Conservation (phyloP, 2,113 vertebrate species). For the Phyllostomus discolor region DNA sequence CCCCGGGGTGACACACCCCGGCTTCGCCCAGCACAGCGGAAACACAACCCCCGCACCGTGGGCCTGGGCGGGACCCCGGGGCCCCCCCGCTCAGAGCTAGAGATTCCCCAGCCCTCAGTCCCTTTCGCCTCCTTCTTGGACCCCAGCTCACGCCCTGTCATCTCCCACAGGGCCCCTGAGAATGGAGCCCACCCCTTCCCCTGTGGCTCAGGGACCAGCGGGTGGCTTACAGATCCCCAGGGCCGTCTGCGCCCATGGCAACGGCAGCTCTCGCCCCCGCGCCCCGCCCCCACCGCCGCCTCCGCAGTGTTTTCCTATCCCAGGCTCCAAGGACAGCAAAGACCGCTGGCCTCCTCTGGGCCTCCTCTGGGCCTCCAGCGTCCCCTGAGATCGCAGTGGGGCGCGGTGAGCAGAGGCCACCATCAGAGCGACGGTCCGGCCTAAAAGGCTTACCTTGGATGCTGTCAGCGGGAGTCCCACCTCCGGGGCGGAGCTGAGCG, state of each 20-base stretch:
- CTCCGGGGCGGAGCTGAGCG: neutral
- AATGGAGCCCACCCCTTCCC: accelerated
- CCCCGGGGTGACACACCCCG: accelerated
- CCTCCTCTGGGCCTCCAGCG: no score
- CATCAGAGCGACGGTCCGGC: neutral
- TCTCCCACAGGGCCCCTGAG: no score
- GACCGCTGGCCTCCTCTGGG: neutral
- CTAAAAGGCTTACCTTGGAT: accelerated
- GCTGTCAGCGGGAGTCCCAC: neutral
- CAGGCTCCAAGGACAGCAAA: neutral
- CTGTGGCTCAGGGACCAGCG: neutral
- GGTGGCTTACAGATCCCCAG: neutral
- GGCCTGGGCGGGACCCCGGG: neutral
- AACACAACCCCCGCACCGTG: accelerated
- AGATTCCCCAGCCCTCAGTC: neutral
- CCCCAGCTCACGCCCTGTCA: accelerated
- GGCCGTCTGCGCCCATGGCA: neutral
- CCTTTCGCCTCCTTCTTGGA: neutral
- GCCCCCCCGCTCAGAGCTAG: no score
- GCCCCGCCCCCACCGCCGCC: no score
- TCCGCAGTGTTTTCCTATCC: neutral
- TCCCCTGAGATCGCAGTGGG: neutral
- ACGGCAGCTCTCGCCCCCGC: neutral
- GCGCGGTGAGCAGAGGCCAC: neutral
- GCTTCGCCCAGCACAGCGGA: accelerated